Base-by-base conservation (phyloP, 2,888 invertebrate species). In the Ormyrus pomaceus region DNA sequence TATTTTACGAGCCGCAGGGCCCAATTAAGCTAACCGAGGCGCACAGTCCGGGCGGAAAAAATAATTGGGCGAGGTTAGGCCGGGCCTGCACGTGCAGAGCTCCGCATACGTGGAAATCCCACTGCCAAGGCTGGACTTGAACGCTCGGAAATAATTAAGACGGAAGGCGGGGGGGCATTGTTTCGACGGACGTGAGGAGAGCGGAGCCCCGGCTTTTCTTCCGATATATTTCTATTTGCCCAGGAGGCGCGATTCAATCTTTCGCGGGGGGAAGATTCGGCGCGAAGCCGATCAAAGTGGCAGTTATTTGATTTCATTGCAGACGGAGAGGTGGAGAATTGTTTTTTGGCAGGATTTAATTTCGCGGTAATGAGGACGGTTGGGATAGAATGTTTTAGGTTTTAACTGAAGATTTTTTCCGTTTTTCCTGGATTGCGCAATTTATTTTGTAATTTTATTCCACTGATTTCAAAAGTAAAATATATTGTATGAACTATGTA, bases 131-230 rank as follows among this genome's bases (percentile, higher is more conserved):
- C 73, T n/a, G 69, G 46, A 71, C 66, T 74, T 51, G 19, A 71
- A 66, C 61, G 58, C 76, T 73, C 71, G 56, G 78, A 83, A 79
- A 83, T 82, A 82, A 84, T 84, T 83, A 79, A 80, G 80, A 81
- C 34, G 76, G 70, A 77, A 65, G 66, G 34, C 51, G 34, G 48
- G 34, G 8, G 13, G 55, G 11, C 68, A 79, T 80, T 80, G 79
- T 82, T 59, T 62, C 59, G 19, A 8, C 58, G 48, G 11, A 11
- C 34, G 34, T 34, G 34, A 4, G 34, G 34, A 4, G 34, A 4
- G 34, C 56, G 6, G 13, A 19, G 48, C 58, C 11, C 58, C 11
- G 11, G 72, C 51, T 50, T 64, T n/a, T 13, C 50, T 34, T n/a
- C 62, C 61, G 71, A 68, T 72, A 61, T 71, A 76, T 68, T 58